phyloP scores from a whole-genome alignment of 1,140 invertebrate genomes.

The Pinna nobilis region DNA sequence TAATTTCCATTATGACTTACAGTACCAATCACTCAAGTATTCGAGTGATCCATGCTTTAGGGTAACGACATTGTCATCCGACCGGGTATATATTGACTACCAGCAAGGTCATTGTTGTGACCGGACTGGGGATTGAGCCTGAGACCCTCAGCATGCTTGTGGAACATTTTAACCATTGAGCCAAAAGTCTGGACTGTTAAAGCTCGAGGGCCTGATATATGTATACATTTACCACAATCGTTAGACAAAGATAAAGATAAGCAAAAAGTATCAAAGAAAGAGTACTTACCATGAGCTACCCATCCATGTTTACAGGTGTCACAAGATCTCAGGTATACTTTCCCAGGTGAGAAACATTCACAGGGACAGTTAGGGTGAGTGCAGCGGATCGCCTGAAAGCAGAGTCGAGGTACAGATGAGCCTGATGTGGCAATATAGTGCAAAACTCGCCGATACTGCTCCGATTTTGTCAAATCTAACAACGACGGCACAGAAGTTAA shows the following conservation, averaged over 20 bases:
- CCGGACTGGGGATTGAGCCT: neutral
- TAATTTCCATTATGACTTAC: too few relatives aligned
- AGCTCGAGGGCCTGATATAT: too few relatives aligned
- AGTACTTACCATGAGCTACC: slow-evolving; percentile 85
- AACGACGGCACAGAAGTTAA: neutral
- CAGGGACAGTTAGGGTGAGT: slow-evolving; percentile 83
- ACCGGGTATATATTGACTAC: too few relatives aligned
- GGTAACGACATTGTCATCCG: too few relatives aligned
- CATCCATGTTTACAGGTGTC: slow-evolving; percentile 85
- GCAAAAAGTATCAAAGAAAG: too few relatives aligned
- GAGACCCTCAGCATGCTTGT: neutral
- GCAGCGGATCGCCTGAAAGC: slow-evolving; percentile 83
- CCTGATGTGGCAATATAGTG: slow-evolving; percentile 45
- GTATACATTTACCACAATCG: too few relatives aligned
- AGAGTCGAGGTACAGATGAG: slow-evolving; percentile 53
- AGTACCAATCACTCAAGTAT: too few relatives aligned
- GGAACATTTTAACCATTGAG: too few relatives aligned
- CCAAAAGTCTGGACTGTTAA: too few relatives aligned
- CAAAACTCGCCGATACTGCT: slow-evolving; percentile 51
- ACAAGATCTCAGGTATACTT: slow-evolving; percentile 82
- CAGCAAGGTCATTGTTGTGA: too few relatives aligned
- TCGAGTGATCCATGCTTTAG: too few relatives aligned
- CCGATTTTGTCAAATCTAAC: slow-evolving; percentile 47
- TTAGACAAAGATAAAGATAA: too few relatives aligned
- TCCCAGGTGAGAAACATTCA: slow-evolving; percentile 85